phyloP scores from a whole-genome alignment of 2,113 vertebrate genomes.

The Todiramphus saurophagus region DNA sequence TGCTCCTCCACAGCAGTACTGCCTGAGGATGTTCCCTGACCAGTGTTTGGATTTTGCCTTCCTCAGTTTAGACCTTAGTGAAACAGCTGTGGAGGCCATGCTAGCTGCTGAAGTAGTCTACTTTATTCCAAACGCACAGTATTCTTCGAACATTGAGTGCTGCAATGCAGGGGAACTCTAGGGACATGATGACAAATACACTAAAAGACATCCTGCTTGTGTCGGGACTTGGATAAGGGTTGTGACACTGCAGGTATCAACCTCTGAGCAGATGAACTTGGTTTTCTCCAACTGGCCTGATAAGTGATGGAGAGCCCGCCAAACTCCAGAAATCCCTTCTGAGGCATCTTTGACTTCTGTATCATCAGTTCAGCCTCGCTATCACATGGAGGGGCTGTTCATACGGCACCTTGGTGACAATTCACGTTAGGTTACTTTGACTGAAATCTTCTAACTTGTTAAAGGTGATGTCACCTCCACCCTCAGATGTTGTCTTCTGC shows the following conservation, averaged over 20 bases:
- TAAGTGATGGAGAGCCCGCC: neutral
- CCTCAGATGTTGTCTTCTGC: neutral
- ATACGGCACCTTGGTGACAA: neutral
- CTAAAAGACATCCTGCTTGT: neutral
- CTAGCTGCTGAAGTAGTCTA: neutral
- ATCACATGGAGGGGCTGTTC: neutral
- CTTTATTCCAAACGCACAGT: neutral
- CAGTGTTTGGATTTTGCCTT: neutral
- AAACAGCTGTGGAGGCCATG: neutral
- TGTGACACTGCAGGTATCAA: neutral
- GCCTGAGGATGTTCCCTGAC: neutral
- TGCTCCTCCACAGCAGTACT: neutral
- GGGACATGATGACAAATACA: neutral
- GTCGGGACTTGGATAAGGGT: neutral
- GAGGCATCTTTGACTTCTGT: neutral
- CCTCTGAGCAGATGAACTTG: neutral
- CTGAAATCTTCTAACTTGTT: neutral
- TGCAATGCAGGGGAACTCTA: neutral
- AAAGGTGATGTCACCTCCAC: neutral
- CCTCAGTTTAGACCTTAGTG: neutral
- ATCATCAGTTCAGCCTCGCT: neutral
- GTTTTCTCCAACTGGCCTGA: neutral
- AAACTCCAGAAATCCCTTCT: neutral
- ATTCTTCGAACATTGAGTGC: neutral
- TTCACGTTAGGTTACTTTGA: neutral